Evolutionary conservation across 2,888 invertebrate species (phyloP), one percentile per base, ranked within the genome.

Genomic region (Sericinus montela): DNA sequence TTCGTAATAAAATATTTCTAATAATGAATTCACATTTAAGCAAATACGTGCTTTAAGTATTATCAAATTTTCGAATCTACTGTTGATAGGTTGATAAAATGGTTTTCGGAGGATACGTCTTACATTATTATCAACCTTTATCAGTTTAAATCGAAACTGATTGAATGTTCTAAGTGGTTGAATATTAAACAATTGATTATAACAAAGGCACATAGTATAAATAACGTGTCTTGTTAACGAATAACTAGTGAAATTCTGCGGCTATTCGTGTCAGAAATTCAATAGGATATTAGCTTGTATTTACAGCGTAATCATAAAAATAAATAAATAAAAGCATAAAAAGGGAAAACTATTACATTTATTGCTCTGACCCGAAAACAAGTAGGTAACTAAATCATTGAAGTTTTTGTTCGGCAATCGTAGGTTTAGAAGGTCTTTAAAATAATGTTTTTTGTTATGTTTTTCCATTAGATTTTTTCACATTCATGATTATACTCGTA

Each of bases 61-160:
- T 19, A 5, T 19, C 5, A 19, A 19, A 19, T 5, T 2, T 2
- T 19, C 19, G 19, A 3, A 3, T 19, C 19, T 19, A 35, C 15
- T 46, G 40, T 34, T 15, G 19, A 25, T 43, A 37, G 37, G 7
- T 44, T 34, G 38, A 44, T 48, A 39, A 48, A 39, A 19, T 19
- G 19, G 16, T 19, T 13, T 19, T 23, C 23, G 29, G 10, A 3
- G 10, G 10, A 9, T 28, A 14, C 1, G 9, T 39, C 10, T 19
- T 19, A 19, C 2, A 19, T 2, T 19, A 19, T 19, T 19, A 19
- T 19, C 19, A 3, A 3, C 5, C 19, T 13, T 19, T 48, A 48
- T 42, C 38, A 16, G 23, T 11, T 14, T 15, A 36, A 43, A 37
- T 43, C 30, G 15, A 23, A 13, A 25, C 13, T 28, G 11, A 25